Base-by-base conservation (phyloP, 2,113 vertebrate species). In the Sinocyclocheilus anshuiensis region DNA sequence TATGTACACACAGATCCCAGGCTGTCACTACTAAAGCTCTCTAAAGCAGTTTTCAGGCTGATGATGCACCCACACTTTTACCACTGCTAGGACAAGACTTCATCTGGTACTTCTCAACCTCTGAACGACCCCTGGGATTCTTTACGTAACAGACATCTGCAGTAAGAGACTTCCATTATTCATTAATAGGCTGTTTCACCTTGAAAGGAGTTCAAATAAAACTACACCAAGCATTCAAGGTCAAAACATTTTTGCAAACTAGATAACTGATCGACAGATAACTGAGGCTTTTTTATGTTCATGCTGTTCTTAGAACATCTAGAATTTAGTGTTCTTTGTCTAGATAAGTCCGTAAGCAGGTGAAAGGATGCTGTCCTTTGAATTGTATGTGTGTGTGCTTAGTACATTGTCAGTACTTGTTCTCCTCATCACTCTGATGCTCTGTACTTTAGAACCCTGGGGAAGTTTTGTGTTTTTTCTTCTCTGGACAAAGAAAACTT, bases 141-240 rank as follows among this genome's bases (percentile, higher is more conserved):
- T 83, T 82, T 77, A 77, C 33, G 10, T 75, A 87, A 77, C 59
- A 57, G 81, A 87, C 81, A 84, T 81, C 45, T 86, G 84, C 86
- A 84, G 26, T 24, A 88, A 84, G 87, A 82, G 76, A 86, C 61
- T 69, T 89, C 83, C 81, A 92, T 93, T 85, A 93, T 93, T 94
- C 86, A 92, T 86, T 78, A 86, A 13, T 39, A 26, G 50, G 67
- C 69, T 33, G 16, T 22, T 45, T 75, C 53, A 83, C 83, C 86
- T 79, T 86, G 39, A 53, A 55, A 24, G 20, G 20, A 33, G 50
- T 61, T 42, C 24, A 72, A 24, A 81, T 82, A 36, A 50, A 67
- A 18, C 20, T 42, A 67, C 10, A 36, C 69, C 15, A 50, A 77
- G 59, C 36, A 85, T 71, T 59, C 7, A n/a, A 39, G 6, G 48